Conservation (phyloP, 2,888 invertebrate genomes). For the Agriopis marginaria region DNA sequence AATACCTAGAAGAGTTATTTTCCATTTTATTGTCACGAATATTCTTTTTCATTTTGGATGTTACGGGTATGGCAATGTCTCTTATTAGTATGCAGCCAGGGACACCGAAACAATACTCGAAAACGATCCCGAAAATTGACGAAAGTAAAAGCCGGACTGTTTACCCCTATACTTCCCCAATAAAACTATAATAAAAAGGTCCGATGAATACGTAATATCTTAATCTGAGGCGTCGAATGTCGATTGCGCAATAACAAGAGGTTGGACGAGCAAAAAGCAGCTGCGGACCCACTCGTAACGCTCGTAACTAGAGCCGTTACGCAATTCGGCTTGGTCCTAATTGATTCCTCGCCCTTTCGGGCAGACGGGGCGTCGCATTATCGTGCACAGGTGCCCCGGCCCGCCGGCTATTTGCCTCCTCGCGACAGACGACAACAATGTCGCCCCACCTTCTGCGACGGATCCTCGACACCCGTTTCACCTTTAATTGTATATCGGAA, state of each 20-base stretch:
- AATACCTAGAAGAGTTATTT: constrained; percentile 19
- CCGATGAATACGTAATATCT: constrained; percentile 79
- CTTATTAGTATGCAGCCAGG: constrained; percentile 25
- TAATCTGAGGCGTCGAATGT: constrained; percentile 80
- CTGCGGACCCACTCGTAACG: constrained; percentile 78
- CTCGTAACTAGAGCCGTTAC: constrained; percentile 84
- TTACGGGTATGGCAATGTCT: constrained; percentile 1
- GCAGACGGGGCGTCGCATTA: constrained; percentile 84
- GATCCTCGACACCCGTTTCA: constrained; percentile 71
- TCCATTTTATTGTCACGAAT: constrained; percentile 5
- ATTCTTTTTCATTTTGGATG: constrained; percentile 12
- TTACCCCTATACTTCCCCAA: constrained; percentile 51
- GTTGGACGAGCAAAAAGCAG: constrained; percentile 83
- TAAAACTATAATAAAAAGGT: constrained; percentile 69
- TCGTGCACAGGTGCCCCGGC: constrained; percentile 81
- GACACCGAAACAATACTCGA: constrained; percentile 34
- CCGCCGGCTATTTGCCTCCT: constrained; percentile 76
- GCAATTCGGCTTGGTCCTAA: constrained; percentile 83
- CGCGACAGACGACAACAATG: constrained; percentile 73
- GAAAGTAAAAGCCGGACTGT: constrained; percentile 46
- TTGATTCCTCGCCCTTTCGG: constrained; percentile 84
- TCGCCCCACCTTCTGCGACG: constrained; percentile 69
- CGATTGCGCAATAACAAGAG: constrained; percentile 82
- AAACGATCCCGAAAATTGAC: constrained; percentile 38
- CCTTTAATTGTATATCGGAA: constrained; percentile 81